phyloP scores from a whole-genome alignment of 1,140 invertebrate species.

The Aphelinus certus region DNA sequence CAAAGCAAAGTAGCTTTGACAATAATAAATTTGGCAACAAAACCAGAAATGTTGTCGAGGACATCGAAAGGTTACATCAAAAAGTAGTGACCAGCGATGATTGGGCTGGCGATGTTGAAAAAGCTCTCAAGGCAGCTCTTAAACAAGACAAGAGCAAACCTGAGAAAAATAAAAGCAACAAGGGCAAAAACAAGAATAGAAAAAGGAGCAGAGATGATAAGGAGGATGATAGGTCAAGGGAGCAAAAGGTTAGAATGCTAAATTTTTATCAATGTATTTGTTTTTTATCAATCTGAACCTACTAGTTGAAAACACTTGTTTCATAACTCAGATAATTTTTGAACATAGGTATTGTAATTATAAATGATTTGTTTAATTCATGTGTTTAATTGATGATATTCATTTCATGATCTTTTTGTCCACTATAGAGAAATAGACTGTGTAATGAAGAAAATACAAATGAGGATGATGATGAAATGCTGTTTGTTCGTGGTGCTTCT shows the following conservation, averaged over 20 bases:
- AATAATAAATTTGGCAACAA: conserved; percentile 57
- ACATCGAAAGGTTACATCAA: conserved; percentile 54
- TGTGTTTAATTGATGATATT: conserved; percentile 20
- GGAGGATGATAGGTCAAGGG: conserved; percentile 64
- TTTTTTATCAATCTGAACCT: conserved; percentile 6
- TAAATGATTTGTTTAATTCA: not conserved
- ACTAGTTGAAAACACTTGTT: too few relatives aligned
- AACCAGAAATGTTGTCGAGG: conserved; percentile 37
- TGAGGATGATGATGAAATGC: conserved; percentile 80
- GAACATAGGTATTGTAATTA: conserved; percentile 14
- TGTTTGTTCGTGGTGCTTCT: conserved; percentile 79
- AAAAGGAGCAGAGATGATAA: conserved; percentile 63
- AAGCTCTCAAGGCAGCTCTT: conserved; percentile 75
- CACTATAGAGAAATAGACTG: conserved; percentile 56
- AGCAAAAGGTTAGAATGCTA: conserved; percentile 51
- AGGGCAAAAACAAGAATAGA: conserved; percentile 55
- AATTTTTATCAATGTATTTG: conserved; percentile 15
- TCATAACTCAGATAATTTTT: conserved; percentile 17
- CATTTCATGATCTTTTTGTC: conserved; percentile 26
- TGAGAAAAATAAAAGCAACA: conserved; percentile 66
- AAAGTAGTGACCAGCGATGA: conserved; percentile 70
- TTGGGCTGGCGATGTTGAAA: conserved; percentile 80
- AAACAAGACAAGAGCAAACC: conserved; percentile 63
- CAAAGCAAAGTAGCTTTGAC: conserved; percentile 53
- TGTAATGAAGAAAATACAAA: conserved; percentile 68